phyloP scores from a whole-genome alignment of 2,888 invertebrate species.

The Epiblema foenella region DNA sequence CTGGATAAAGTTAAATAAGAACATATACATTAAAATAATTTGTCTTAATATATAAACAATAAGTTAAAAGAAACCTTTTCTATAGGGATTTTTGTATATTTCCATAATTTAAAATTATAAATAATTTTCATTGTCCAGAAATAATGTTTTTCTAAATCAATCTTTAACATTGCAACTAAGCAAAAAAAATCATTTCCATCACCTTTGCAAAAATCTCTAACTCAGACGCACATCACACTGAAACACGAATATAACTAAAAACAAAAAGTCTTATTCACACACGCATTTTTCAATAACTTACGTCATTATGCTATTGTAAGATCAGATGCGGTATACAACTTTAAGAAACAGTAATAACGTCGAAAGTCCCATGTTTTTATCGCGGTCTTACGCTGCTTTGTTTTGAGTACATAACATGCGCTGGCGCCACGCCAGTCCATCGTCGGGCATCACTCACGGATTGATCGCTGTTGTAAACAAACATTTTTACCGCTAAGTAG shows the following conservation, averaged over 20 bases:
- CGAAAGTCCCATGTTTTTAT: not conserved
- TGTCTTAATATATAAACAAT: too few relatives aligned
- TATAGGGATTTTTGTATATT: too few relatives aligned
- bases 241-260: not conserved
- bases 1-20: too few relatives aligned
- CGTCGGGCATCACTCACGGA: constrained; percentile 66
- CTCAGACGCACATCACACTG: not conserved
- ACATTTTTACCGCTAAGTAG: constrained; percentile 50
- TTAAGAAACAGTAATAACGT: not conserved
- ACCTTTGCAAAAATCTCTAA: not conserved
- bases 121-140: too few relatives aligned
- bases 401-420: constrained; percentile 9
- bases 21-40: too few relatives aligned
- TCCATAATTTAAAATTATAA: too few relatives aligned
- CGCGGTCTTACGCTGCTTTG: not conserved
- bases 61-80: too few relatives aligned
- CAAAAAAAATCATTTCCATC: not conserved
- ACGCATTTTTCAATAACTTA: not conserved
- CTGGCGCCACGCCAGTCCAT: constrained; percentile 47
- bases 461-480: constrained; percentile 71
- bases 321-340: not conserved
- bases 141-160: too few relatives aligned
- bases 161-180: not conserved
- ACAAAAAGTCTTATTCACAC: not conserved
- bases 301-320: not conserved